A percentile compares a stretch with the other conserved stretches of the same genome.
Evolutionary conservation across 2,113 vertebrate species (phyloP).

Genomic region (Scartelaos histophorus): DNA sequence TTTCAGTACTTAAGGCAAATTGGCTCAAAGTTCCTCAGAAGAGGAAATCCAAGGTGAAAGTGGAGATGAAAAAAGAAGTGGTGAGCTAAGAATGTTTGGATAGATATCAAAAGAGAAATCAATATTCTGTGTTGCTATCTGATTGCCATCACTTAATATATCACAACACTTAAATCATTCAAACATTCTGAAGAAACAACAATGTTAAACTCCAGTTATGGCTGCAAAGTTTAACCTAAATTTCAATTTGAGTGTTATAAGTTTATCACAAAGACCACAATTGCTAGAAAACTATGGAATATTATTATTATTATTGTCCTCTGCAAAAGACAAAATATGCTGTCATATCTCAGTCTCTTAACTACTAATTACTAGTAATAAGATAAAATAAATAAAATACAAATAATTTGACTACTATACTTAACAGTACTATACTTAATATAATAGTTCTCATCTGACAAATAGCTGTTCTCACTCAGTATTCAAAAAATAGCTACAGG

Average conservation of each 20-base stretch:
- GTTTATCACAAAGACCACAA: not conserved
- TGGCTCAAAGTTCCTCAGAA: slow-evolving; percentile 51
- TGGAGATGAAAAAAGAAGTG: slow-evolving; percentile 35
- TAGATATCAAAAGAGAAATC: slow-evolving; percentile 49
- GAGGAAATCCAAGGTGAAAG: slow-evolving; percentile 64
- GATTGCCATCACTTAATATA: slow-evolving; percentile 34
- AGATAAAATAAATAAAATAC: too few species aligned
- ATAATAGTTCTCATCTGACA: too few species aligned
- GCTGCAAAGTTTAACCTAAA: slow-evolving; percentile 24
- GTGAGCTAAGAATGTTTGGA: slow-evolving; percentile 52
- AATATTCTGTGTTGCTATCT: slow-evolving; percentile 45
- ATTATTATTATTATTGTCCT: not conserved
- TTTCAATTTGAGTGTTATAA: not conserved
- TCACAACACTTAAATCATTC: slow-evolving; percentile 13
- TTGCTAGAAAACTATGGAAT: not conserved
- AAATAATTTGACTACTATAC: too few species aligned
- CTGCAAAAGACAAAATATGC: too few species aligned
- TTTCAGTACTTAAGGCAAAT: slow-evolving; percentile 56
- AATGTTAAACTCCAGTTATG: slow-evolving; percentile 14
- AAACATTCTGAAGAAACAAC: slow-evolving; percentile 13
- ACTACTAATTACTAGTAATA: not conserved
- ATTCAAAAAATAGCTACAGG: slow-evolving; percentile 29
- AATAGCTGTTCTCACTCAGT: slow-evolving; percentile 28
- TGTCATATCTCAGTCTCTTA: not conserved
- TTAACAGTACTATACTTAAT: too few species aligned